Percentiles rank a stretch among this genome's conserved stretches.
Conservation (phyloP, 2,888 invertebrate genomes). For the Rambutsinella grinnellia region DNA sequence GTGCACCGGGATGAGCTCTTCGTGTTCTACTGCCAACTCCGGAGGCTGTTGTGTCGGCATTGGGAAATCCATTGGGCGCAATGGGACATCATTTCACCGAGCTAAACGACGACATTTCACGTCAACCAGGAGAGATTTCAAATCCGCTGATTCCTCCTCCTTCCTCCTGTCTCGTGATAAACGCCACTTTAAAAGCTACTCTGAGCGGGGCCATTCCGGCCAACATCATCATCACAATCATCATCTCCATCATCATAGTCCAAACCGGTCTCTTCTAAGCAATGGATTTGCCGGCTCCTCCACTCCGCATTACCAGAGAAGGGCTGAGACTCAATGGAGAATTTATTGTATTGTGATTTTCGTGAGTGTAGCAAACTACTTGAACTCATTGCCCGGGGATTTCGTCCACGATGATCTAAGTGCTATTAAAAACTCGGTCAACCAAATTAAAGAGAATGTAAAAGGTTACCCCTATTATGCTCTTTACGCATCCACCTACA, state of each 20-base stretch:
- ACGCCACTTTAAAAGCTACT: slow-evolving; percentile 50
- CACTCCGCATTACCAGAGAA: background rate
- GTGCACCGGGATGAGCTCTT: slow-evolving; percentile 24
- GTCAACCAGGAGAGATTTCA: slow-evolving; percentile 56
- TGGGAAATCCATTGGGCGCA: slow-evolving; percentile 57
- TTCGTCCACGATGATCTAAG: slow-evolving; percentile 92
- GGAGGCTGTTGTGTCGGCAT: slow-evolving; percentile 45
- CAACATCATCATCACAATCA: slow-evolving; percentile 38
- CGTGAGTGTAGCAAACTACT: slow-evolving; percentile 79
- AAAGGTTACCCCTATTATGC: too few species aligned
- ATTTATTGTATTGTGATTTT: slow-evolving; percentile 76
- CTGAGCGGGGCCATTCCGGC: slow-evolving; percentile 46
- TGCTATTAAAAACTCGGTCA: slow-evolving; percentile 77
- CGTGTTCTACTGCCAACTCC: slow-evolving; percentile 15
- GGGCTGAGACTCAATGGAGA: slow-evolving; percentile 66
- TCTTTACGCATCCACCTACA: too few species aligned
- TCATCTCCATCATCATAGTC: slow-evolving; percentile 25
- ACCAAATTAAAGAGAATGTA: too few species aligned
- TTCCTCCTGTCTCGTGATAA: slow-evolving; percentile 50
- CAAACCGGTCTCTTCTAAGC: slow-evolving; percentile 2
- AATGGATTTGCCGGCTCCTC: slow-evolving; percentile 3
- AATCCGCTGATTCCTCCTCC: slow-evolving; percentile 41
- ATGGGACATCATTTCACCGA: slow-evolving; percentile 59
- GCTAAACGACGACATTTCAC: slow-evolving; percentile 58
- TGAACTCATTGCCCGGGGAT: slow-evolving; percentile 82